Conservation (phyloP, 2,113 vertebrate genomes). For the Terrapene triunguis region DNA sequence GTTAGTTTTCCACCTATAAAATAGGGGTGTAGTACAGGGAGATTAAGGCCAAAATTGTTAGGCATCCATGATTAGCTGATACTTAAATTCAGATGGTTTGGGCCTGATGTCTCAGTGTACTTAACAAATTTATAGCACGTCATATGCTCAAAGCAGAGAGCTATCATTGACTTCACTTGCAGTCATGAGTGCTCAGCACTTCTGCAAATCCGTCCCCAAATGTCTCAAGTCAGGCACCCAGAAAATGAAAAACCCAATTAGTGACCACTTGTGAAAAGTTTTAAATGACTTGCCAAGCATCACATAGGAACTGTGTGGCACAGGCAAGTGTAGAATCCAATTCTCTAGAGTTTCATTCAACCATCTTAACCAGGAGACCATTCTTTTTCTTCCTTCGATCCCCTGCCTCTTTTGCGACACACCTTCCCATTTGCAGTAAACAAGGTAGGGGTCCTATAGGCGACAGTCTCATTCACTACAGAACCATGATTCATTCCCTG, state of each 20-base stretch:
- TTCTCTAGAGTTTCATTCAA: neutral
- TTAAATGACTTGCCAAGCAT: no score
- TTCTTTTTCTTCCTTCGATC: neutral
- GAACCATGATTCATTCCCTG: neutral
- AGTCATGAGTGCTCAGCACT: neutral
- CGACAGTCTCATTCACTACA: accelerated
- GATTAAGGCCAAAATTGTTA: neutral
- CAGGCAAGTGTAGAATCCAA: neutral
- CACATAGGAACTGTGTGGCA: neutral
- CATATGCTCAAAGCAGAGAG: no score
- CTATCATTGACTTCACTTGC: neutral
- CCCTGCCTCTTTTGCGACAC: accelerated
- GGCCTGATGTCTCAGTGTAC: neutral
- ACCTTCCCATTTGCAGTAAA: accelerated
- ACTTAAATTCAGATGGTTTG: neutral
- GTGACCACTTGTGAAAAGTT: neutral
- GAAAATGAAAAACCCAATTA: neutral
- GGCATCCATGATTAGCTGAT: no score
- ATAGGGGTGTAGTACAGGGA: accelerated
- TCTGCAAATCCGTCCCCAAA: neutral
- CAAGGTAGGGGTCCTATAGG: neutral
- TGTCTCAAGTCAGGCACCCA: neutral
- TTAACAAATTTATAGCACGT: accelerated
- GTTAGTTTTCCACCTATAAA: neutral
- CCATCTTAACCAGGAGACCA: neutral